Percentiles rank a stretch among this genome's conserved stretches.
Evolutionary conservation across 1,140 invertebrate genomes (phyloP).

Genomic region (Musca vetustissima): DNA sequence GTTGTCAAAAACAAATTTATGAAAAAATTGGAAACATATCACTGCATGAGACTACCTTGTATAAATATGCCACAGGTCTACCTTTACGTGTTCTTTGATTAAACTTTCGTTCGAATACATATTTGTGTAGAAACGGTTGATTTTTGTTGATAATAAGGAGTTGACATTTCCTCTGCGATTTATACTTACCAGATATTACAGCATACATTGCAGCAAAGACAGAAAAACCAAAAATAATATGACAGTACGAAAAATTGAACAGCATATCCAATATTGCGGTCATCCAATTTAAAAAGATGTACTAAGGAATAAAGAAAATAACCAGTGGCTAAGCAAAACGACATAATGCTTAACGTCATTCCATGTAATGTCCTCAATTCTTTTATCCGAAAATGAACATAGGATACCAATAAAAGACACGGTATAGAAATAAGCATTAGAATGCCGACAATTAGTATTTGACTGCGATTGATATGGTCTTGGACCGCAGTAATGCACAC

Average conservation of each 20-base stretch:
- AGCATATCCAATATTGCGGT: conserved; percentile 43
- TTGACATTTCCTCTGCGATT: too few relatives aligned
- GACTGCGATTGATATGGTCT: conserved; percentile 39
- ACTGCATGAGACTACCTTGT: too few relatives aligned
- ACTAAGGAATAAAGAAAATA: conserved; percentile 52
- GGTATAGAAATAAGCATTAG: conserved; percentile 51
- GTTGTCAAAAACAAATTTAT: too few relatives aligned
- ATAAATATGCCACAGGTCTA: too few relatives aligned
- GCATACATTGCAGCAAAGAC: conserved; percentile 48
- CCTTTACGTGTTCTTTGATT: too few relatives aligned
- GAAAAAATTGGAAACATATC: too few relatives aligned
- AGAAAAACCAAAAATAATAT: conserved; percentile 52
- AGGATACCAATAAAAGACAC: conserved; percentile 44
- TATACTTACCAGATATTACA: conserved; percentile 47
- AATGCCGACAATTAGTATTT: conserved; percentile 42
- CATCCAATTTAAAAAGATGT: conserved; percentile 42
- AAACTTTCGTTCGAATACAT: too few relatives aligned
- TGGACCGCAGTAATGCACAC: conserved; percentile 47
- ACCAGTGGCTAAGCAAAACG: conserved; percentile 45
- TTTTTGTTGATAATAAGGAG: too few relatives aligned
- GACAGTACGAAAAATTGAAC: conserved; percentile 50
- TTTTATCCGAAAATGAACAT: conserved; percentile 42
- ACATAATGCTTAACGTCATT: conserved; percentile 46
- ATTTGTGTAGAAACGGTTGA: too few relatives aligned
- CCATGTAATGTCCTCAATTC: conserved; percentile 44